Conservation (phyloP, 2,888 invertebrate species). For the Philaethria dido region DNA sequence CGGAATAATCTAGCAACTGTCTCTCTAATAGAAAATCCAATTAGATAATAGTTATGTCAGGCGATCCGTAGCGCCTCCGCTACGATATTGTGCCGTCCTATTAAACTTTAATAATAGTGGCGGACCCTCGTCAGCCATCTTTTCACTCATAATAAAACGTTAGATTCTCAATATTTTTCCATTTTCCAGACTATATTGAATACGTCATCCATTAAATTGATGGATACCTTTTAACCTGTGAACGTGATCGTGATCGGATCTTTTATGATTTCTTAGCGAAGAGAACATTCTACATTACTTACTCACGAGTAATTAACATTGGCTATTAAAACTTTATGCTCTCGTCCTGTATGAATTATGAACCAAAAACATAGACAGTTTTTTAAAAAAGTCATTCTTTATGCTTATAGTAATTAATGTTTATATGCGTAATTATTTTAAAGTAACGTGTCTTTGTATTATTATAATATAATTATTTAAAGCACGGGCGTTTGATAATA, state of each 20-base stretch:
- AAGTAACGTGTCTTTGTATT: background rate
- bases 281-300: background rate
- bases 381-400: no score
- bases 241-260: background rate
- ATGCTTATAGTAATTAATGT: no score
- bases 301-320: background rate
- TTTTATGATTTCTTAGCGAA: slow-evolving; percentile 14
- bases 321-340: background rate
- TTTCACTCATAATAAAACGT: slow-evolving; percentile 41
- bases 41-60: slow-evolving; percentile 37
- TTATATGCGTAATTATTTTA: no score
- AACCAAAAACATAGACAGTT: no score
- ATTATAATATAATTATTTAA: background rate
- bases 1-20: slow-evolving; percentile 17
- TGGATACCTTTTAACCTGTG: background rate
- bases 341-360: no score
- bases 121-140: slow-evolving; percentile 65
- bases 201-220: slow-evolving; percentile 30
- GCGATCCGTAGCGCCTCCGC: slow-evolving; percentile 24
- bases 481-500: background rate
- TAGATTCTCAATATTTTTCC: slow-evolving; percentile 31
- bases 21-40: slow-evolving; percentile 30
- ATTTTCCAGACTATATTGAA: slow-evolving; percentile 34
- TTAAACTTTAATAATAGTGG: slow-evolving; percentile 61
- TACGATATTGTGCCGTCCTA: slow-evolving; percentile 32